Conservation (phyloP, 1,140 invertebrate species). For the Zeugodacus cucurbitae region DNA sequence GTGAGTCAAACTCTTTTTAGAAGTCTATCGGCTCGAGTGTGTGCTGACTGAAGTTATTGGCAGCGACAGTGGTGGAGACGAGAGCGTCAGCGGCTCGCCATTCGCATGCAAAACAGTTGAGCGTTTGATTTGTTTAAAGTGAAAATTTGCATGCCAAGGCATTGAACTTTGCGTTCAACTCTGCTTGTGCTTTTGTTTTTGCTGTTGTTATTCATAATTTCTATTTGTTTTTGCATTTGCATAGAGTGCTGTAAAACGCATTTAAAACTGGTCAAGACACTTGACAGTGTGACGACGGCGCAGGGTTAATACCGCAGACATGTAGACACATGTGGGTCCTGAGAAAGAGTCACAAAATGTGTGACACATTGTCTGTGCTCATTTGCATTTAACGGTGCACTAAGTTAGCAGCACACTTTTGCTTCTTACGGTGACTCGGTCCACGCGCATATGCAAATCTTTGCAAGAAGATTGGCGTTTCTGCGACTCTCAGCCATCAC, state of each 20-base stretch:
- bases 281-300: neutral
- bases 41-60: neutral
- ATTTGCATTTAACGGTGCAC: neutral
- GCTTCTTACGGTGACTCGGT: neutral
- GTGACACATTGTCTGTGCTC: neutral
- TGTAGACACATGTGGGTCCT: neutral
- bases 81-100: neutral
- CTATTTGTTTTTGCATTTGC: neutral
- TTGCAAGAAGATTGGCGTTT: neutral
- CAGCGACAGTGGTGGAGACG: too few species aligned
- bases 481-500: neutral
- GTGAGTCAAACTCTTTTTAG: constrained; percentile 7
- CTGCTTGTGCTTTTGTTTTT: neutral
- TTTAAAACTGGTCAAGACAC: neutral
- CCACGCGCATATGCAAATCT: neutral
- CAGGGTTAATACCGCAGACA: neutral
- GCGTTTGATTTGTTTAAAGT: neutral
- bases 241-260: neutral
- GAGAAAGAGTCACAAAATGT: neutral
- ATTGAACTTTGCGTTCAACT: constrained; percentile 1
- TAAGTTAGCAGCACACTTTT: neutral
- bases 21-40: neutral
- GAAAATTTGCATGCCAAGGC: neutral
- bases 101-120: neutral
- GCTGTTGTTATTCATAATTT: neutral